Evolutionary conservation across 2,113 vertebrate species (phyloP), one percentile per base, ranked within the genome.

Genomic region (Xyliphius kryptos): DNA sequence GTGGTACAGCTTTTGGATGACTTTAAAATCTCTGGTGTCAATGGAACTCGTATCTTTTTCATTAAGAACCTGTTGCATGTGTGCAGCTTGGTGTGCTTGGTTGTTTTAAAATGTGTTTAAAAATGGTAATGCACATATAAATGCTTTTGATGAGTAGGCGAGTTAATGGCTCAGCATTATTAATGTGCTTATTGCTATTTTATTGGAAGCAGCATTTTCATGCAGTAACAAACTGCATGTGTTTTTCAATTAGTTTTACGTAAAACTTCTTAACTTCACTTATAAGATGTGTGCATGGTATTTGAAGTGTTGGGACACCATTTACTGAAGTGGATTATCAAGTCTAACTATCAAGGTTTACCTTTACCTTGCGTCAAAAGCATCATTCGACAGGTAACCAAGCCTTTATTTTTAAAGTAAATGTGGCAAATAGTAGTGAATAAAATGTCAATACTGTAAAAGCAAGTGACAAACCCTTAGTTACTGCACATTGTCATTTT

Each of bases 291-390:
- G 63, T 98, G 95, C 81, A 98, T 98, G 96, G 95, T 98, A 66
- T 98, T 98, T 81, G 96, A 98, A 81, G 96, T 98, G 62, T 78
- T 98, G 76, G 96, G 96, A 0, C 94, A 98, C 79, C 96, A 98
- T 80, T 89, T 98, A 56, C 86, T 98, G 51, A 98, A 98, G 78
- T 98, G 96, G 96, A 98, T 98, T 81, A 98, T 98, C 82, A 98
- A 98, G 76, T 98, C 96, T 38, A 98, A 98, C 83, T 98, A 98
- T 79, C 96, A 98, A 77, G 96, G 96, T 8, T 86, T 98, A 76
- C 96, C 96, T 0, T 83, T 96, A 66, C 88, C 90, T 38, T 97
- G 94, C 76, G 96, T 98, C 72, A 96, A 92, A 83, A 95, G 86
- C 86, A 98, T 98, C 72, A 94, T 98, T 74, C 85, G 81, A 56